Conservation (phyloP, 2,797 vertebrate species). For the Fistularia tabacaria region DNA sequence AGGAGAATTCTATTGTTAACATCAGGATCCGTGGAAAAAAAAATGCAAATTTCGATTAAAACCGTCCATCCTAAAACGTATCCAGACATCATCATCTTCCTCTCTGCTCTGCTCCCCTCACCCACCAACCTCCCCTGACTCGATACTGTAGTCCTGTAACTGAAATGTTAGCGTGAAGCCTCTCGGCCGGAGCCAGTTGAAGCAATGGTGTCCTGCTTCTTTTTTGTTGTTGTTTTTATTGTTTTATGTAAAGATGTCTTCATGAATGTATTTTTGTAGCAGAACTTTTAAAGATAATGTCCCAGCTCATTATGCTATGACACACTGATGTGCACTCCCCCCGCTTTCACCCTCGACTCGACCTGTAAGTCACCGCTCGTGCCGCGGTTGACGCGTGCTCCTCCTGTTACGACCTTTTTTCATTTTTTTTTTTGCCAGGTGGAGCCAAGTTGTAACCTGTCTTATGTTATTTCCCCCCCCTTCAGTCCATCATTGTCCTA, state of each 20-base stretch:
- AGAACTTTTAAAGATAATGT: slow-evolving; percentile 30
- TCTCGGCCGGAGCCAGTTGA: slow-evolving; percentile 40
- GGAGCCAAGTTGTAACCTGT: neutral
- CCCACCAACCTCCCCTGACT: neutral
- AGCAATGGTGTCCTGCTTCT: slow-evolving; percentile 44
- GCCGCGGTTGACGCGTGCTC: neutral
- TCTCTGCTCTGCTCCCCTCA: neutral
- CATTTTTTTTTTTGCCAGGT: neutral
- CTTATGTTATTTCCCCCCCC: neutral
- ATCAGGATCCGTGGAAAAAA: too few relatives aligned
- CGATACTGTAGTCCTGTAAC: slow-evolving; percentile 5
- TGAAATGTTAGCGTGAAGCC: neutral
- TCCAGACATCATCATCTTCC: neutral
- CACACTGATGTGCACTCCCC: slow-evolving; percentile 19
- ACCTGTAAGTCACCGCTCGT: neutral
- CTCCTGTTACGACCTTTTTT: neutral
- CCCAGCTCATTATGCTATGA: slow-evolving; percentile 39
- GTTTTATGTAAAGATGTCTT: slow-evolving; percentile 48
- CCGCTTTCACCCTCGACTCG: too few relatives aligned
- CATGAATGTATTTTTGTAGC: slow-evolving; percentile 76
- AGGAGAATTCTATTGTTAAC: too few relatives aligned
- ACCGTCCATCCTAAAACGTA: neutral
- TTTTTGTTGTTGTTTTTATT: slow-evolving; percentile 26
- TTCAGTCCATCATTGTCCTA: too few relatives aligned
- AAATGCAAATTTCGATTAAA: too few relatives aligned